Conservation (phyloP, 2,113 vertebrate genomes). For the Sylvia atricapilla region DNA sequence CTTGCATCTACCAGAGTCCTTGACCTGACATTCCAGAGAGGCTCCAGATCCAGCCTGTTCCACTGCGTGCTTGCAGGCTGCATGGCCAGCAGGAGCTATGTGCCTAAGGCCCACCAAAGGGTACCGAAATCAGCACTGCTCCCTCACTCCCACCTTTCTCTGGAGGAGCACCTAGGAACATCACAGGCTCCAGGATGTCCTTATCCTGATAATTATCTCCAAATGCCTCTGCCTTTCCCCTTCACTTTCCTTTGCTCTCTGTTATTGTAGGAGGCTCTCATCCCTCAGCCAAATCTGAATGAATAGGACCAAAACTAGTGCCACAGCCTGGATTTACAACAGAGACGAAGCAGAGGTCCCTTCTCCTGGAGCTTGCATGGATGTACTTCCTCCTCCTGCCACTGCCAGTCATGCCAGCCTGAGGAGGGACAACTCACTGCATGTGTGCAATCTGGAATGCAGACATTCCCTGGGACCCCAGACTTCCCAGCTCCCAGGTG, state of each 20-base stretch:
- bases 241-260: neutral
- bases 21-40: neutral
- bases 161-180: neutral
- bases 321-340: neutral
- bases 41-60: fast-evolving
- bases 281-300: neutral
- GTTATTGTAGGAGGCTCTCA: neutral
- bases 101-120: neutral
- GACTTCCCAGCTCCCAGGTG: neutral
- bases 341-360: neutral
- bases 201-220: neutral
- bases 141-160: neutral
- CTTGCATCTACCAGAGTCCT: neutral
- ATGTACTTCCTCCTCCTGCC: neutral
- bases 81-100: neutral
- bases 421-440: neutral
- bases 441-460: fast-evolving
- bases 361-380: neutral
- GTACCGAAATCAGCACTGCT: fast-evolving
- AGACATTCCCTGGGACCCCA: neutral
- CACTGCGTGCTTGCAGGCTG: neutral
- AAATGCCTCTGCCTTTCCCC: neutral
- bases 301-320: neutral
- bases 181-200: neutral
- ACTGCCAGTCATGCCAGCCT: fast-evolving